Conservation (phyloP, 1,140 invertebrate genomes). For the Philopotamus ludificatus region DNA sequence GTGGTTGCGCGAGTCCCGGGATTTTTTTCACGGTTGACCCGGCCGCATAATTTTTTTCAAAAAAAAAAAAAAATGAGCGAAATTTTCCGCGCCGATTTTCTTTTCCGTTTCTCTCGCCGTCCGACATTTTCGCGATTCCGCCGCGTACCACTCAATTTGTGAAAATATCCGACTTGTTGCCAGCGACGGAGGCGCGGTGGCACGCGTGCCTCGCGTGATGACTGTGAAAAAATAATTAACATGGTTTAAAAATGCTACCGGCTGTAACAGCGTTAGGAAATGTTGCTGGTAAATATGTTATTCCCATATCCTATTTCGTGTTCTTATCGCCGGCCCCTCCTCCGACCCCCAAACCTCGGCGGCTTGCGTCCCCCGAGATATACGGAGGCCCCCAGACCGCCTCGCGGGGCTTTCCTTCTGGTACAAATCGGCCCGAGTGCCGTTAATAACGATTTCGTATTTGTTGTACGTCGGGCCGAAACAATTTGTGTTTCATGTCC, state of each 20-base stretch:
- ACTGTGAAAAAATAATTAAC: slow-evolving; percentile 40
- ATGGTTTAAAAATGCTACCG: slow-evolving; percentile 36
- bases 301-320: slow-evolving; percentile 31
- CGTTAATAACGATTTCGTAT: slow-evolving; percentile 22
- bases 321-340: slow-evolving; percentile 18
- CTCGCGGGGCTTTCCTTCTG: background rate
- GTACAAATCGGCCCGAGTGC: background rate
- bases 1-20: no score
- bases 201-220: slow-evolving; percentile 22
- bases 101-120: no score
- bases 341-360: background rate
- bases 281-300: slow-evolving; percentile 37
- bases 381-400: no score
- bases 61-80: no score
- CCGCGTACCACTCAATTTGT: no score
- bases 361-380: background rate
- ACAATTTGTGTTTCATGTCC: background rate
- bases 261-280: slow-evolving; percentile 36
- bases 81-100: no score
- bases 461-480: slow-evolving; percentile 3
- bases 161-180: no score
- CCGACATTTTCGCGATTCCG: no score
- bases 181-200: background rate
- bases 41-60: no score
- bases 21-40: no score